These are phyloP conservation scores for Netelia virgata DNA, from an alignment of 2,888 invertebrate species.

Conservation along the genomic window DNA sequence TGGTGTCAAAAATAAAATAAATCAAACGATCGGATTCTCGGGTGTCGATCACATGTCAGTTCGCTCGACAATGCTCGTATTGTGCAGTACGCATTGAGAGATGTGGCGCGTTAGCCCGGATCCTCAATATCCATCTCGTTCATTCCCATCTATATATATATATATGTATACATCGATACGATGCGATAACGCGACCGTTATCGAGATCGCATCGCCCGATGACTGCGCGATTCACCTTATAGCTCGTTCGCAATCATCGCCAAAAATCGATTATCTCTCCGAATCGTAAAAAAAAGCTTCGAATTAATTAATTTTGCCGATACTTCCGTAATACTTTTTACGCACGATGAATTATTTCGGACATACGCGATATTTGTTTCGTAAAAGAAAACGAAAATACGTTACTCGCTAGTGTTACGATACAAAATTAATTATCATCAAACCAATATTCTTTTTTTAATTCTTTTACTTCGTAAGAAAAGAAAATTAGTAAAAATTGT, in stretches of 20 bases:
- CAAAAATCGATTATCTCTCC: constrained; percentile 1
- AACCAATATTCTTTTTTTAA: too few relatives aligned
- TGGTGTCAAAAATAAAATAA: constrained; percentile 48
- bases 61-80: constrained; percentile 76
- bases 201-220: constrained; percentile 75
- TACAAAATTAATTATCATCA: too few relatives aligned
- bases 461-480: neutral
- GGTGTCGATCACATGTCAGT: constrained; percentile 78
- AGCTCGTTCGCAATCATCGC: neutral
- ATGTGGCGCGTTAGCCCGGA: constrained; percentile 70
- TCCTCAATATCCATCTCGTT: constrained; percentile 74
- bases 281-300: neutral
- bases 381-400: neutral
- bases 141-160: constrained; percentile 54
- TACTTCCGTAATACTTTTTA: neutral
- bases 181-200: constrained; percentile 76
- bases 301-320: neutral
- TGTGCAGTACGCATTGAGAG: constrained; percentile 66
- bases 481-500: neutral
- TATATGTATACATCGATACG: constrained; percentile 69
- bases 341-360: too few relatives aligned
- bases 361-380: neutral
- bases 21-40: constrained; percentile 65
- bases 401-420: too few relatives aligned
- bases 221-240: constrained; percentile 58